Base-by-base conservation (phyloP, 2,113 vertebrate genomes). In the Apaloderma vittatum region DNA sequence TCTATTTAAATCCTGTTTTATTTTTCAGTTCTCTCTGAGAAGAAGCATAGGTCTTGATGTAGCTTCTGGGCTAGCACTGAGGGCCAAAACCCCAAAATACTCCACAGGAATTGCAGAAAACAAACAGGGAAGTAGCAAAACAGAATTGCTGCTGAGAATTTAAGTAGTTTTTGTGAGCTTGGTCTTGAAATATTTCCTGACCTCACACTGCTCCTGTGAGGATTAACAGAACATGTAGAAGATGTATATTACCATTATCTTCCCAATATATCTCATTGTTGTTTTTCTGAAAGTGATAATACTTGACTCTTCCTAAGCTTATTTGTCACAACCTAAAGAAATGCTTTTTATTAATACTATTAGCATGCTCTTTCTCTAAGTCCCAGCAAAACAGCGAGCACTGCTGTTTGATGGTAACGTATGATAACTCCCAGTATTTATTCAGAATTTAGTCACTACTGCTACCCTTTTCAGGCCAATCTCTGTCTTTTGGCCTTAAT, bases 241-340 rank as follows among this genome's bases (percentile, higher is more conserved):
- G 63, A 57, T 3, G 2, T 23, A 37, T 54, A 54, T 68, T 86
- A 40, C 9, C 4, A 65, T 84, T 88, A 72, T 81, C 55, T 88
- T 80, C 77, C 49, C 51, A 81, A 80, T 68, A 65, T 29, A 78
- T 78, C 72, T 87, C 19, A 3, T 27, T 40, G 4, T 13, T 54
- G 9, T 36, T 82, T 79, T 62, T 61, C 45, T 4, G n/a, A 65
- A 46, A 26, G 14, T 37, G 32, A 40, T 59, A 80, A 54, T 45
- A 52, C 13, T 67, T 74, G 15, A 55, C 84, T 89, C 3, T 89
- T 63, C 65, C 16, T 78, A 46, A 82, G 46, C 45, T 68, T 89
- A 62, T 86, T 92, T 90, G 34, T 81, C 58, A 63, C 46, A 85
- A 92, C 32, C 29, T 75, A 63, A 92, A 92, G 17, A 84, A 82